These are phyloP conservation scores for Dendrolimus houi DNA, from an alignment of 2,888 invertebrate genomes.

Conservation along the genomic window DNA sequence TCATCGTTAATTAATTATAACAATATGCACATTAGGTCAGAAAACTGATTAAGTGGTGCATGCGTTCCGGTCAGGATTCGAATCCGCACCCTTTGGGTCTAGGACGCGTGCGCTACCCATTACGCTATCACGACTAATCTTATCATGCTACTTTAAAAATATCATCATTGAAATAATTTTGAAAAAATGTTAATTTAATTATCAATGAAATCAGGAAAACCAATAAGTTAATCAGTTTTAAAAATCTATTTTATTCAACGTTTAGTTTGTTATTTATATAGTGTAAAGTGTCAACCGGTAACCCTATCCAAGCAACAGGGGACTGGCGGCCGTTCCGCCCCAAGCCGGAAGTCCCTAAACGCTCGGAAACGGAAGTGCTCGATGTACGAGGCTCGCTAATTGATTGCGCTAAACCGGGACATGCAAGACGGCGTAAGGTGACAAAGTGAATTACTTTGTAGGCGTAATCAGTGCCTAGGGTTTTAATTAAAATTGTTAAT, in stretches of 20 bases:
- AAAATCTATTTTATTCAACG: neutral
- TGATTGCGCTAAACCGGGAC: slow-evolving; percentile 51
- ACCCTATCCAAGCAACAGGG: slow-evolving; percentile 8
- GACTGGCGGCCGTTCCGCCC: slow-evolving; percentile 22
- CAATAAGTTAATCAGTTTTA: no score
- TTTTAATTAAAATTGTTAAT: neutral
- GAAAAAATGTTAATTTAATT: no score
- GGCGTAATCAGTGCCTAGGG: neutral
- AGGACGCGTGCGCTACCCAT: no score
- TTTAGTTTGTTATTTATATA: neutral
- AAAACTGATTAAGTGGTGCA: no score
- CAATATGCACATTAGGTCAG: no score
- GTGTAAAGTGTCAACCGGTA: slow-evolving; percentile 5
- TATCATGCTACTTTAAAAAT: no score
- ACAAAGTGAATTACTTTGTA: slow-evolving; percentile 19
- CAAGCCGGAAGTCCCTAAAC: slow-evolving; percentile 67
- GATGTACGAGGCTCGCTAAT: slow-evolving; percentile 61
- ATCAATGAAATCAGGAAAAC: no score
- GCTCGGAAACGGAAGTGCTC: slow-evolving; percentile 68
- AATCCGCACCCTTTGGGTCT: no score
- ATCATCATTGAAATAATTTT: no score
- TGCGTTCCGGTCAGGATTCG: no score
- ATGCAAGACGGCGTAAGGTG: slow-evolving; percentile 43
- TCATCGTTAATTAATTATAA: no score
- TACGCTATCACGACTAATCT: no score